Percentiles rank a stretch among this genome's conserved stretches.
Evolutionary conservation across 2,113 vertebrate species (phyloP).

Genomic region (Monopterus albus): DNA sequence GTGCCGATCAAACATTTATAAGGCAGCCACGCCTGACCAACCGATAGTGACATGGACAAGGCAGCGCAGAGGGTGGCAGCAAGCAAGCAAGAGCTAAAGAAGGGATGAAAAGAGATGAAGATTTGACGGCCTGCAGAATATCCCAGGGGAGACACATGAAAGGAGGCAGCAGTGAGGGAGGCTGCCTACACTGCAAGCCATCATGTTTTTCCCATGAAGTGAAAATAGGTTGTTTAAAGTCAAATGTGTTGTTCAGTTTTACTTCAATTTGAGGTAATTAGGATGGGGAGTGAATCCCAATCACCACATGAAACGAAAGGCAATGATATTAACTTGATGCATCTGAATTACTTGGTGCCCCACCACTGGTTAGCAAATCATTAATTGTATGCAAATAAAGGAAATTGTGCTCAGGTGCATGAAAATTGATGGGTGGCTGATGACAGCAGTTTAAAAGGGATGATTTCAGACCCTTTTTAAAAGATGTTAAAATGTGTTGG

Average conservation of each 20-base stretch:
- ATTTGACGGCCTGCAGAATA: slow-evolving; percentile 54
- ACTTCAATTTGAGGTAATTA: slow-evolving; percentile 55
- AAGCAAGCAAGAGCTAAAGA: slow-evolving; percentile 31
- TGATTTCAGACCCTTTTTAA: slow-evolving; percentile 13
- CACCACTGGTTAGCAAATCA: slow-evolving; percentile 29
- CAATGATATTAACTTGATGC: slow-evolving; percentile 45
- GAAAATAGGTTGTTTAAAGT: slow-evolving; percentile 54
- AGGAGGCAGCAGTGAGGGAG: slow-evolving; percentile 41
- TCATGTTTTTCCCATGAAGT: slow-evolving; percentile 44
- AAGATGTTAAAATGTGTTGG: not conserved
- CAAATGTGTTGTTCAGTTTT: slow-evolving; percentile 36
- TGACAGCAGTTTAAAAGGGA: not conserved
- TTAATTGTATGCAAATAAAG: slow-evolving; percentile 56
- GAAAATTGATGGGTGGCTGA: slow-evolving; percentile 26
- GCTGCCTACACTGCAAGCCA: slow-evolving; percentile 37
- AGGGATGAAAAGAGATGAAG: slow-evolving; percentile 71
- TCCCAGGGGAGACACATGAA: slow-evolving; percentile 65
- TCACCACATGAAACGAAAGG: slow-evolving; percentile 49
- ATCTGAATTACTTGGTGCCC: slow-evolving; percentile 26
- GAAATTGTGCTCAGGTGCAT: slow-evolving; percentile 39
- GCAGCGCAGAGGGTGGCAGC: not conserved
- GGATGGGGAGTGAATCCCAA: slow-evolving; percentile 47
- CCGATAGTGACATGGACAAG: slow-evolving; percentile 62
- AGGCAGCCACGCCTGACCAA: slow-evolving; percentile 69
- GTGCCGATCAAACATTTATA: slow-evolving; percentile 71